phyloP scores from a whole-genome alignment of 1,140 invertebrate genomes.

The Gonioctena quinquepunctata region DNA sequence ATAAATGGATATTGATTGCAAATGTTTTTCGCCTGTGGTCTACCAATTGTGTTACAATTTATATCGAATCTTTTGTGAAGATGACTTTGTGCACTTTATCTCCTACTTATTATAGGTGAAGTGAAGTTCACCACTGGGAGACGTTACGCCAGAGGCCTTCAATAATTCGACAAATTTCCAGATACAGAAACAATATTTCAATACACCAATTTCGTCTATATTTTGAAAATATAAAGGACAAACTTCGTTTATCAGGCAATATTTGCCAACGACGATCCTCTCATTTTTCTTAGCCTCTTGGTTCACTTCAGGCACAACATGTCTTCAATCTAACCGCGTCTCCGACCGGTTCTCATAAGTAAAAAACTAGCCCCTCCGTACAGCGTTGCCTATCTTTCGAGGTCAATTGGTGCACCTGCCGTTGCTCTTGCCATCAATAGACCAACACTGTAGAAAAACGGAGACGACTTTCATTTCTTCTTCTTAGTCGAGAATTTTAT shows the following conservation, averaged over 20 bases:
- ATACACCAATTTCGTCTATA: background rate
- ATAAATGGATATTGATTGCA: too few species aligned
- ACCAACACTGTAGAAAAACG: background rate
- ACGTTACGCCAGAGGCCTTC: too few species aligned
- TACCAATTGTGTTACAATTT: too few species aligned
- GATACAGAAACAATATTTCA: background rate
- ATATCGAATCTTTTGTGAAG: too few species aligned
- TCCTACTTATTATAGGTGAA: background rate
- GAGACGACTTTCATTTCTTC: background rate
- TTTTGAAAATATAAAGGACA: background rate
- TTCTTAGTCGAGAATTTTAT: constrained; percentile 1
- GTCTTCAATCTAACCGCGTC: constrained; percentile 17
- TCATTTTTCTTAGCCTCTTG: background rate
- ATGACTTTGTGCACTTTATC: too few species aligned
- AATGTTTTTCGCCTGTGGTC: too few species aligned
- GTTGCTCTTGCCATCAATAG: background rate
- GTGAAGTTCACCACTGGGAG: too few species aligned
- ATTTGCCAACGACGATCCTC: background rate
- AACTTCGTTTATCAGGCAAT: too few species aligned
- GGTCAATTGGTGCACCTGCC: constrained; percentile 18
- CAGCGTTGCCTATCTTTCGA: constrained; percentile 6
- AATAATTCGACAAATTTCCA: too few species aligned
- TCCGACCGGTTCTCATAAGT: constrained; percentile 10
- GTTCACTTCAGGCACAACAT: background rate
- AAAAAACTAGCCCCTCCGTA: constrained; percentile 7